Percentiles rank a stretch among this genome's conserved stretches.
These are phyloP conservation scores for Idaea straminata DNA, from an alignment of 2,888 invertebrate species.

Conservation along the genomic window DNA sequence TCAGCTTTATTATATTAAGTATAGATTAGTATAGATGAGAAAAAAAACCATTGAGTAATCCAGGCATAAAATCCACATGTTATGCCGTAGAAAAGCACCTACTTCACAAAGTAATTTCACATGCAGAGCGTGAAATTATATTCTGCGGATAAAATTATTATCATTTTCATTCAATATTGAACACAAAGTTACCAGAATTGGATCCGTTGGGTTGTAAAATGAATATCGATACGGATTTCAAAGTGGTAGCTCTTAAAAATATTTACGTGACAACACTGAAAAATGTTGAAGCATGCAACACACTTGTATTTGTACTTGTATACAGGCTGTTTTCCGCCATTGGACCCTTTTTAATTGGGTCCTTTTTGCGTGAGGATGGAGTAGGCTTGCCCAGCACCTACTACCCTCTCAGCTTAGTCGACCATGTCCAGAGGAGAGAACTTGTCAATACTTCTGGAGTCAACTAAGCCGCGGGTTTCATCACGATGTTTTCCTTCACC, in stretches of 20 bases:
- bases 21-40: too few relatives aligned
- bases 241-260: background rate
- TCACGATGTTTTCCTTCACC: too few relatives aligned
- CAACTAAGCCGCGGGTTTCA: too few relatives aligned
- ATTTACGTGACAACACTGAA: background rate
- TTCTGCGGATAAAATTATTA: background rate
- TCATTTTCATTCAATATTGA: slow-evolving; percentile 1
- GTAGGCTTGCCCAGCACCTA: too few relatives aligned
- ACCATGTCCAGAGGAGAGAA: too few relatives aligned
- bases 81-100: background rate
- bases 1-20: too few relatives aligned
- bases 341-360: too few relatives aligned
- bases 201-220: background rate
- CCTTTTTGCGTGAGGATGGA: too few relatives aligned
- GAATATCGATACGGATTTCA: background rate
- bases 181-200: background rate
- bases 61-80: background rate
- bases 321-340: too few relatives aligned
- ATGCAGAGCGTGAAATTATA: background rate
- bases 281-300: background rate
- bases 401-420: too few relatives aligned
- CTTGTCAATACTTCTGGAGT: too few relatives aligned
- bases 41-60: background rate
- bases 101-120: background rate
- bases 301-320: too few relatives aligned